Conservation (phyloP, 1,140 invertebrate genomes). For the Bombus huntii region DNA sequence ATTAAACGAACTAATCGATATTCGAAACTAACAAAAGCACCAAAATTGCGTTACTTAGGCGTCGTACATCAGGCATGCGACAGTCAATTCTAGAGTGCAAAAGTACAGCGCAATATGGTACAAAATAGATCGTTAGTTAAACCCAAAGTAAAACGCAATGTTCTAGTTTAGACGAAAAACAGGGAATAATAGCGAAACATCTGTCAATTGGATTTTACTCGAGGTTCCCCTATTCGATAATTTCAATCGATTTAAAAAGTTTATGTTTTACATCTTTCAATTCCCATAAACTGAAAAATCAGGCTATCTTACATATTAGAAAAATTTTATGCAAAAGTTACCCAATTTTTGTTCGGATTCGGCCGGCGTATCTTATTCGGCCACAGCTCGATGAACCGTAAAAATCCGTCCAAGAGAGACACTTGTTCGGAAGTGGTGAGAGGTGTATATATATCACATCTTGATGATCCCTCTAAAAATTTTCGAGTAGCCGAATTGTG, state of each 20-base stretch:
- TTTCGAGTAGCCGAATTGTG: constrained; percentile 88
- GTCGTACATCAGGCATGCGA: constrained; percentile 60
- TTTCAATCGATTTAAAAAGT: not conserved
- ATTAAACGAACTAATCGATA: constrained; percentile 12
- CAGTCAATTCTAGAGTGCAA: constrained; percentile 53
- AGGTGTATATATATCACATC: constrained; percentile 92
- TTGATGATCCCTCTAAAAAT: constrained; percentile 87
- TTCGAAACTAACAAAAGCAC: constrained; percentile 54
- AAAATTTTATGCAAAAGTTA: constrained; percentile 65
- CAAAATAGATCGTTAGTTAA: constrained; percentile 65
- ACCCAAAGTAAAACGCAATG: constrained; percentile 19
- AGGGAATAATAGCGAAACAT: constrained; percentile 23
- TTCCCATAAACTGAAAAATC: not conserved
- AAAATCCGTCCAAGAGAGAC: constrained; percentile 86
- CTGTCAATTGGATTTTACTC: constrained; percentile 14
- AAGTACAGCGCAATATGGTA: constrained; percentile 68
- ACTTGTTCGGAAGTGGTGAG: constrained; percentile 86
- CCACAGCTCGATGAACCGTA: constrained; percentile 93
- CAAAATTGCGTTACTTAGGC: constrained; percentile 55
- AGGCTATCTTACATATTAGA: constrained; percentile 5
- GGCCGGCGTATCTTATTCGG: constrained; percentile 94
- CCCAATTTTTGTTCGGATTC: constrained; percentile 85
- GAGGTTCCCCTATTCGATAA: not conserved
- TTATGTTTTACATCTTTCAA: not conserved
- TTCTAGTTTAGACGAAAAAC: constrained; percentile 2